These are phyloP conservation scores for Scomber scombrus DNA, from an alignment of 2,113 vertebrate species.

Conservation along the genomic window DNA sequence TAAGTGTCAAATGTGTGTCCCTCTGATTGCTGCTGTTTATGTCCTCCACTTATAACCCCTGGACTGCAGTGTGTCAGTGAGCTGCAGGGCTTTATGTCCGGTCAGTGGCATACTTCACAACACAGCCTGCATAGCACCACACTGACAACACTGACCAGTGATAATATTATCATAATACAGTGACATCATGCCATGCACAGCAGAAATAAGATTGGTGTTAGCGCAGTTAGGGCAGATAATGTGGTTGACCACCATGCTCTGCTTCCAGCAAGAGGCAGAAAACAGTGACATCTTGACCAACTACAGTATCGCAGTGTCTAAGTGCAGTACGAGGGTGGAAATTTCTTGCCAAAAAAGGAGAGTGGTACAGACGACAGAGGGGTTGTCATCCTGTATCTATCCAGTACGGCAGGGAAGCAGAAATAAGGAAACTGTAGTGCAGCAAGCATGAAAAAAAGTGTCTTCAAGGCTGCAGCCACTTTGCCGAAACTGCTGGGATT, in stretches of 20 bases:
- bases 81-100: conserved; percentile 34
- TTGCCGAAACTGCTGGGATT: conserved; percentile 20
- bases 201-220: not conserved
- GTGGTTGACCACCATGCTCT: not conserved
- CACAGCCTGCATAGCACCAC: conserved; percentile 31
- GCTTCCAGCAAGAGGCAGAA: not conserved
- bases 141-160: conserved; percentile 19
- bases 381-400: not conserved
- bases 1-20: conserved; percentile 6
- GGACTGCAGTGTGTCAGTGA: conserved; percentile 24
- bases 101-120: conserved; percentile 51
- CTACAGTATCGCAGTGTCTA: not conserved
- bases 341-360: not conserved
- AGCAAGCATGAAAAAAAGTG: conserved; percentile 55
- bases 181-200: conserved; percentile 2
- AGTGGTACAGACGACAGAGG: not conserved
- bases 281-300: not conserved
- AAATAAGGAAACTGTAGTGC: conserved; percentile 62
- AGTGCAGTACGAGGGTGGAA: not conserved
- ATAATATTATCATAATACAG: conserved; percentile 28
- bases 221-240: not conserved
- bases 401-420: conserved; percentile 31
- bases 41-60: conserved; percentile 15
- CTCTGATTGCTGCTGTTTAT: conserved; percentile 39
- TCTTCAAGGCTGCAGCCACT: conserved; percentile 30